Percentiles rank a stretch among this genome's conserved stretches.
These are phyloP conservation scores for Strix occidentalis DNA, from an alignment of 2,797 vertebrate genomes.

Conservation along the genomic window DNA sequence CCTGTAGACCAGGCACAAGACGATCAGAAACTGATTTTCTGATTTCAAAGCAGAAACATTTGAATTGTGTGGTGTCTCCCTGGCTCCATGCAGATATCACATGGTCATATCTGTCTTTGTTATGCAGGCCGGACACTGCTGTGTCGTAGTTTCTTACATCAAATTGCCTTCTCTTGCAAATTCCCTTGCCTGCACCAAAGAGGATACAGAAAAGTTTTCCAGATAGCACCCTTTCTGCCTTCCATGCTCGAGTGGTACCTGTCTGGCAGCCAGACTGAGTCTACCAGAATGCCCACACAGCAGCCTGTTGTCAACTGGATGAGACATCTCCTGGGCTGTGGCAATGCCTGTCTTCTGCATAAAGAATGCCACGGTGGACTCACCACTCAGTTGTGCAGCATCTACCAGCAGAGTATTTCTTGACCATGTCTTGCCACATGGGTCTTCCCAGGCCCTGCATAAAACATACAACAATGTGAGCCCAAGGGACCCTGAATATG, in stretches of 20 bases:
- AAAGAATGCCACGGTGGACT: neutral
- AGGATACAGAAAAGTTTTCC: neutral
- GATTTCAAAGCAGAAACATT: neutral
- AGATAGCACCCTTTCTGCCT: neutral
- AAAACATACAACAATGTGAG: neutral
- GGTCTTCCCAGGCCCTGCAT: neutral
- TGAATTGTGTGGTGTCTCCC: neutral
- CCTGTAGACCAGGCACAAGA: neutral
- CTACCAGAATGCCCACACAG: neutral
- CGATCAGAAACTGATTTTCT: neutral
- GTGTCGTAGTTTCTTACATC: neutral
- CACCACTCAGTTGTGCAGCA: neutral
- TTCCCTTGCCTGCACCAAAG: neutral
- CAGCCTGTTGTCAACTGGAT: neutral
- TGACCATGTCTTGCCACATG: neutral
- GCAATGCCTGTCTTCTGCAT: neutral
- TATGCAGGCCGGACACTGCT: neutral
- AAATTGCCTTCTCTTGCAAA: neutral
- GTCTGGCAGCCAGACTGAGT: neutral
- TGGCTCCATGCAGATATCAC: too few species aligned
- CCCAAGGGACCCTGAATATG: neutral
- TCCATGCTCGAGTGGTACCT: too few species aligned
- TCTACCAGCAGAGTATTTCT: neutral
- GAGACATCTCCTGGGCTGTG: neutral
- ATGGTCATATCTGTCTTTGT: neutral